Evolutionary conservation across 1,140 invertebrate genomes (phyloP), one percentile per base, ranked within the genome.

Genomic region (Elymnias hypermnestra): DNA sequence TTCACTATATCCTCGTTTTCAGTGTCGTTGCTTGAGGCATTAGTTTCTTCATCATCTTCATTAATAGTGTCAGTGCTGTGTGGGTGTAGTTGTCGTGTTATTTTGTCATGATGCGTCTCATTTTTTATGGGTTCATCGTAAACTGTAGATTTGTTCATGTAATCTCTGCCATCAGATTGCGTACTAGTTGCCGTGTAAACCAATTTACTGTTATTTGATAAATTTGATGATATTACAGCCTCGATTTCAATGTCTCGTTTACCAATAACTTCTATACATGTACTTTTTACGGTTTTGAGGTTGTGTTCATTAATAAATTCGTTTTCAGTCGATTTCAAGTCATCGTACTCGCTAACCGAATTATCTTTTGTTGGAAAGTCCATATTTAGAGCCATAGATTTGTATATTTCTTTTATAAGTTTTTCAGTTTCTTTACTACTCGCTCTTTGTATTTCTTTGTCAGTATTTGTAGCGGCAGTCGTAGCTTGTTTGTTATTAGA

Each of bases 321-420:
- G 19, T 52, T 51, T 7, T 18, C 15, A 13, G 21, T 26, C 4
- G 43, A 48, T 33, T 60, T 70, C 1, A 54, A 4, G 29, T 61
- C 57, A 28, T 63, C 53, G 33, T 53, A 68, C 36, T 72, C 63
- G 29, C 65, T 72, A 1, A 29, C 47, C 0, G 70, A 78, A 3
- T 53, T 63, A 3, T 63, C 58, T 59, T 78, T 79, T 0, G 42
- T 57, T 0, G 61, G 57, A 12, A 59, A 53, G 18, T 69, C 61
- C 33, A 79, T 45, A 23, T 58, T 75, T 7, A 75, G 26, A 5
- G 69, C 64, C 14, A 84, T 56, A 1, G 81, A 82, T 46, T 77
- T 81, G 46, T 84, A 82, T 53, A 81, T 83, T 56, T 84, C 81
- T 54, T 79, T 72, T 9, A 83, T 83, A 7, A 84, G 46, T 42